Percentiles rank a stretch among this genome's conserved stretches.
Conservation (phyloP, 2,113 vertebrate genomes). For the Osmerus eperlanus region DNA sequence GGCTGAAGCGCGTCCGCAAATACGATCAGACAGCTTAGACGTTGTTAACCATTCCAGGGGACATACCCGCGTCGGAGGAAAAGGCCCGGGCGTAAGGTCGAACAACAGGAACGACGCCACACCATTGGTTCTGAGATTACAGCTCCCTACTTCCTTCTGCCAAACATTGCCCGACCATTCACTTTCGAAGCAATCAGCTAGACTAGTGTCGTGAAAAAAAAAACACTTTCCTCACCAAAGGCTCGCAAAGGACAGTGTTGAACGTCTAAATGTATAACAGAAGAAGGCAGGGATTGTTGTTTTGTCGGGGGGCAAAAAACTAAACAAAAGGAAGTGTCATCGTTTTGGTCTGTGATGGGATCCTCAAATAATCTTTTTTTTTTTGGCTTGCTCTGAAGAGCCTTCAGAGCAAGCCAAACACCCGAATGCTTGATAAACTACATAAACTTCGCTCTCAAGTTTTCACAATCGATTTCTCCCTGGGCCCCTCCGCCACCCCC, state of each 20-base stretch:
- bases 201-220: too few relatives aligned
- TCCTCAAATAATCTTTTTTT: too few relatives aligned
- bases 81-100: constrained; percentile 32
- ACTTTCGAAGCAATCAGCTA: too few relatives aligned
- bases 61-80: constrained; percentile 41
- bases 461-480: constrained; percentile 58
- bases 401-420: neutral
- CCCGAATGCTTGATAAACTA: constrained; percentile 25
- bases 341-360: neutral
- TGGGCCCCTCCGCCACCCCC: constrained; percentile 17
- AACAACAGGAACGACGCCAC: constrained; percentile 39
- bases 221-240: too few relatives aligned
- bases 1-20: constrained; percentile 50
- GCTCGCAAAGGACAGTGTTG: too few relatives aligned
- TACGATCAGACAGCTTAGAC: constrained; percentile 61
- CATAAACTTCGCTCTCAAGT: constrained; percentile 57
- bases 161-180: too few relatives aligned
- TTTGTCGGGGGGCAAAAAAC: too few relatives aligned
- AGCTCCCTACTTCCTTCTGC: constrained; percentile 8
- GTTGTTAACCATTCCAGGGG: constrained; percentile 57
- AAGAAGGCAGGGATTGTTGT: too few relatives aligned
- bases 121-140: constrained; percentile 38
- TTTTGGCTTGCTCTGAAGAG: too few relatives aligned
- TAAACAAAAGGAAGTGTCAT: neutral
- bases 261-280: too few relatives aligned